These are phyloP conservation scores for Platyscapa corneri DNA, from an alignment of 1,140 invertebrate genomes.

Conservation along the genomic window DNA sequence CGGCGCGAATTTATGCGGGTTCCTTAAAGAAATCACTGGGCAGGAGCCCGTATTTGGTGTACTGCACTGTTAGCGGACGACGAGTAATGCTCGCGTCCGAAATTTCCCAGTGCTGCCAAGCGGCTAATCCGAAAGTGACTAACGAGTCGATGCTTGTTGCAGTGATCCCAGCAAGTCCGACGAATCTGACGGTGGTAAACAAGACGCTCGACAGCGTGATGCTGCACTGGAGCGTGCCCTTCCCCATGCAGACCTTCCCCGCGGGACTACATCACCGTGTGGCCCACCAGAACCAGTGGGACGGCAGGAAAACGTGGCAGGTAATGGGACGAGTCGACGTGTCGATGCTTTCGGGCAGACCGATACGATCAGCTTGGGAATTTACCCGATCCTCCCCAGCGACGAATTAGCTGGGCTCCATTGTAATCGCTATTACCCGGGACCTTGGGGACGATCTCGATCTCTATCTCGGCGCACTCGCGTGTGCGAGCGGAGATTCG, in stretches of 20 bases:
- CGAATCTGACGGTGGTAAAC: conserved; percentile 74
- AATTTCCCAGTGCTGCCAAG: no score
- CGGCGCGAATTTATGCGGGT: no score
- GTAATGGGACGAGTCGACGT: no score
- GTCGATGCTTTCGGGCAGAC: no score
- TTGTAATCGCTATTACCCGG: no score
- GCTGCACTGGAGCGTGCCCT: conserved; percentile 77
- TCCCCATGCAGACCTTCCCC: conserved; percentile 77
- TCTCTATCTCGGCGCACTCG: no score
- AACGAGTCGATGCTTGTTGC: conserved; percentile 45
- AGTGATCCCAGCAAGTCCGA: conserved; percentile 78
- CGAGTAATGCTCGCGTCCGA: no score
- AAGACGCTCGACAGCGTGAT: conserved; percentile 76
- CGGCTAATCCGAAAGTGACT: neutral
- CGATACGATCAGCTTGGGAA: neutral
- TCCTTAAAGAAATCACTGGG: no score
- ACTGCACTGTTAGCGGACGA: no score
- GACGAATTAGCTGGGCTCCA: neutral
- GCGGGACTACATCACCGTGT: conserved; percentile 77
- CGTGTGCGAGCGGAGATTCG: no score
- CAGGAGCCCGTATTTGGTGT: no score
- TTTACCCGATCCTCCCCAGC: neutral
- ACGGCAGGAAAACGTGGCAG: conserved; percentile 76
- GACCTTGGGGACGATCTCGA: no score
- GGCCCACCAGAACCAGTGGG: conserved; percentile 78